Evolutionary conservation across 2,797 vertebrate genomes (phyloP).

Genomic region (Poecilia gillii): DNA sequence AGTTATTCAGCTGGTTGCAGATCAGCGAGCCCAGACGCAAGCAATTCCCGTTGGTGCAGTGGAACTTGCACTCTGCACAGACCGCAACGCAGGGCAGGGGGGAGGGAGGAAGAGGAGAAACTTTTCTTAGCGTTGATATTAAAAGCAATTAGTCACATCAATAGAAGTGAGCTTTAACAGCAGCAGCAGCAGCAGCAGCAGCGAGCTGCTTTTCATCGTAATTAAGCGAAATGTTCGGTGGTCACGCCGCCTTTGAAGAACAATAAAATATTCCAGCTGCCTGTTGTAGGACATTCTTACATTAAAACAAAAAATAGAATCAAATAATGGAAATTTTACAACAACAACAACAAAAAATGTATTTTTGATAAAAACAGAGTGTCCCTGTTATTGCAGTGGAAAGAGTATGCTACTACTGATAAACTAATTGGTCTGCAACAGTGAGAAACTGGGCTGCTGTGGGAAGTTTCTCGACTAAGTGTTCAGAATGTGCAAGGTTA

Average conservation of each 20-base stretch:
- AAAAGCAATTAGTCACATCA: conserved; percentile 7
- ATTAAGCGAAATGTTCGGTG: conserved; percentile 9
- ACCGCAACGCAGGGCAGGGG: background rate
- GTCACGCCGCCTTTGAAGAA: conserved; percentile 6
- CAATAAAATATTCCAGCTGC: background rate
- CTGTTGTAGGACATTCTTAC: conserved; percentile 2
- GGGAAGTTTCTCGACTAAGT: conserved; percentile 31
- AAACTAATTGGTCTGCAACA: conserved; percentile 8
- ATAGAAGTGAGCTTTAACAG: background rate
- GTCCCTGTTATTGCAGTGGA: conserved; percentile 13
- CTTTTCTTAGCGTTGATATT: conserved; percentile 24
- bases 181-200: background rate
- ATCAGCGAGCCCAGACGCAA: conserved; percentile 93
- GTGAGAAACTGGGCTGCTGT: conserved; percentile 21
- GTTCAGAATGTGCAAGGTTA: conserved; percentile 53
- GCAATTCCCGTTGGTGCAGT: conserved; percentile 96
- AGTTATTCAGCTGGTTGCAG: conserved; percentile 97
- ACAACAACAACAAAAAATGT: background rate
- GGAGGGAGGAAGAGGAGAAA: conserved; percentile 2
- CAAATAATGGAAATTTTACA: background rate
- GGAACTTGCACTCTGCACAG: conserved; percentile 95
- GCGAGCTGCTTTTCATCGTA: background rate
- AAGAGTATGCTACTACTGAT: conserved; percentile 40
- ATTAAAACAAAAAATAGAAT: conserved; percentile 1
- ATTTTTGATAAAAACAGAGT: conserved; percentile 28